phyloP scores from a whole-genome alignment of 2,113 vertebrate species.

The Mola mola region DNA sequence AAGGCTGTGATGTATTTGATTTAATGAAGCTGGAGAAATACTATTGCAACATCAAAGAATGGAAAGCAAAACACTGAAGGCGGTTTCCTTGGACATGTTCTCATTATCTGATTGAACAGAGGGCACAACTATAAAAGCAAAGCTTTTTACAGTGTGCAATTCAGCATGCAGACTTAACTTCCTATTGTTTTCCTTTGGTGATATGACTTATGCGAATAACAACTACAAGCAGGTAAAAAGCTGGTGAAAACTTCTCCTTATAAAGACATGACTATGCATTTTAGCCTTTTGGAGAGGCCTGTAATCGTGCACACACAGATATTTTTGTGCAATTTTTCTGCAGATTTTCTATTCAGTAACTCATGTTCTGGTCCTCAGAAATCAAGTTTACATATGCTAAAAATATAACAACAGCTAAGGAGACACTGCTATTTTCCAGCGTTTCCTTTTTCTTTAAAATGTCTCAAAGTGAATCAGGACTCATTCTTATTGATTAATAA shows the following conservation, averaged over 20 bases:
- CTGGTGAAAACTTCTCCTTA: no score
- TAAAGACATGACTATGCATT: no score
- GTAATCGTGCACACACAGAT: no score
- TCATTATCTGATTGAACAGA: constrained; percentile 19
- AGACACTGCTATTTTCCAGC: constrained; percentile 2
- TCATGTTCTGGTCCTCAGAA: no score
- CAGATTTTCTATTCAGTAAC: no score
- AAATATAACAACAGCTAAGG: not conserved
- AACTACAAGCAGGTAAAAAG: not conserved
- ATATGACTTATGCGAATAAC: not conserved
- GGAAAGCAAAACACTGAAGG: constrained; percentile 21
- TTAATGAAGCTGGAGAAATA: constrained; percentile 20
- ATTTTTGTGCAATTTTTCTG: no score
- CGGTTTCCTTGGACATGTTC: constrained; percentile 5
- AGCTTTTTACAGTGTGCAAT: not conserved
- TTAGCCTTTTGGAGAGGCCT: no score
- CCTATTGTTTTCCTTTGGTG: not conserved
- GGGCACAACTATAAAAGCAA: constrained; percentile 11
- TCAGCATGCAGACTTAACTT: not conserved
- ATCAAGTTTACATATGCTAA: not conserved
- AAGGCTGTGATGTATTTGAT: constrained; percentile 42
- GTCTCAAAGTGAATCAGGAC: not conserved
- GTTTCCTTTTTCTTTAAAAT: not conserved
- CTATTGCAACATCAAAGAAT: constrained; percentile 1
- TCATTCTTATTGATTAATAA: no score